Conservation (phyloP, 2,113 vertebrate species). For the Psophia crepitans region DNA sequence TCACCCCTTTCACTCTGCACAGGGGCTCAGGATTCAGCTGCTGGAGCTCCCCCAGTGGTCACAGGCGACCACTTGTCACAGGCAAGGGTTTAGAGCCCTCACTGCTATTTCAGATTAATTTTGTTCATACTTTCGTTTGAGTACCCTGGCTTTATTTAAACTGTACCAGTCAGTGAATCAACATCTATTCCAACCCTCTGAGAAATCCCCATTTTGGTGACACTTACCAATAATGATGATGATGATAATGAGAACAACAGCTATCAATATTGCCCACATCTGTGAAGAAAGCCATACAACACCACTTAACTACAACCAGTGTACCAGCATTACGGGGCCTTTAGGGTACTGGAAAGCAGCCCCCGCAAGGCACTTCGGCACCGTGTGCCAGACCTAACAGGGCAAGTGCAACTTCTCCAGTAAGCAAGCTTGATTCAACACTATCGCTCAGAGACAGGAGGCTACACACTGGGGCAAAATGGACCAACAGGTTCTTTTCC, state of each 20-base stretch:
- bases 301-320: neutral
- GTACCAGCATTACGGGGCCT: neutral
- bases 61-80: neutral
- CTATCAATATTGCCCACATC: slow-evolving; percentile 97
- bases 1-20: too few species aligned
- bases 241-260: slow-evolving; percentile 84
- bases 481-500: neutral
- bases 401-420: neutral
- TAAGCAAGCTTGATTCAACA: too few species aligned
- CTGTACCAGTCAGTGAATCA: neutral
- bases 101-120: neutral
- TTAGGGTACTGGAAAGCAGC: neutral
- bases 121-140: neutral
- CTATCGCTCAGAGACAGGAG: neutral
- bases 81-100: neutral
- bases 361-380: neutral
- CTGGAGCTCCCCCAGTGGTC: neutral
- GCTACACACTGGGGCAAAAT: neutral
- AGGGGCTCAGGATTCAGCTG: neutral
- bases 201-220: neutral
- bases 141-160: neutral
- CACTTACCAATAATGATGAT: slow-evolving; percentile 92
- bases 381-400: fast-evolving
- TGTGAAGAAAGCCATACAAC: slow-evolving; percentile 60
- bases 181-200: neutral